Base-by-base conservation (phyloP, 2,113 vertebrate genomes). In the Gobius niger region DNA sequence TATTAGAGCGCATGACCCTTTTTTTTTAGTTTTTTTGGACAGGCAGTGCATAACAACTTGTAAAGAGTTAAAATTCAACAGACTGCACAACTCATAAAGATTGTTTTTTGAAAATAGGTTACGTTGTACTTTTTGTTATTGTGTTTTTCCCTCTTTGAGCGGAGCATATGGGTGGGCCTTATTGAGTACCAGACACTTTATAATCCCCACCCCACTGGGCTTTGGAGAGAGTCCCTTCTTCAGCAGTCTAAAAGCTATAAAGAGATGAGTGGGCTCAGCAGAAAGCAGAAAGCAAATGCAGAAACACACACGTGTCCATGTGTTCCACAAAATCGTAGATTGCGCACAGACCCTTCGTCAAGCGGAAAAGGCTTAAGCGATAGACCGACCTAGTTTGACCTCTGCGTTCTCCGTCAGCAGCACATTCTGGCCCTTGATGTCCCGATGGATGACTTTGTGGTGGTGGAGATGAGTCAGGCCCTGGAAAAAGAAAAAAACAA, bases 391-490 rank as follows among this genome's bases (percentile, higher is more conserved):
- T 75, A 97, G 90, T 84, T 97, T 97, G 82, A 97, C 95, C 81
- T 97, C 95, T 0, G 95, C 96, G 1, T 95, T 94, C 87, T 97
- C 94, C 0, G 95, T 97, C 85, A 97, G 91, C 75, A 97, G 90
- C 62, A 97, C 95, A 0, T 97, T 97, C 84, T 97, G 96, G 24
- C 96, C 96, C 82, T 97, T 97, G 91, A 97, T 97, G 90, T 97
- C 96, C 75, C 96, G 82, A 89, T 97, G 96, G 85, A 97, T 96
- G 83, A 97, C 95, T 78, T 95, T 96, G 91, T 96, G 94, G 9
- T 93, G 92, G 11, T 97, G 96, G 65, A 97, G 95, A 82, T 97
- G 95, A 77, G 92, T 90, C 81, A 97, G 91, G 57, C 96, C 96
- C 95, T 96, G 85, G 68, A 69, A 72, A 80, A 60, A 49, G 53